Evolutionary conservation across 1,140 invertebrate genomes (phyloP), one percentile per base, ranked within the genome.

Genomic region (Hestina assimilis): DNA sequence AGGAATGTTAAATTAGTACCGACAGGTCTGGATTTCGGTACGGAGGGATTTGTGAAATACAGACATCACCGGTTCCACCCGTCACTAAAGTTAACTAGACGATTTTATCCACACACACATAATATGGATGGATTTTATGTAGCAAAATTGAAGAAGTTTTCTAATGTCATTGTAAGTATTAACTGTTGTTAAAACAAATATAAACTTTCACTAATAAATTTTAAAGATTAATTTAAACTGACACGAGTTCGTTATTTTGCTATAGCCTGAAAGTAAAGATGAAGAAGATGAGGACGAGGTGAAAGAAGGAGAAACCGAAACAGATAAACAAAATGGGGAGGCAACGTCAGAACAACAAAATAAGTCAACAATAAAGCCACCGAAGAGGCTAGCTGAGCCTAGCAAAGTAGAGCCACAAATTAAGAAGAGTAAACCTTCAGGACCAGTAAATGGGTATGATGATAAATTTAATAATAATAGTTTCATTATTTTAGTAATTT

Each of bases 51-150:
- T 79, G 93, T 93, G 0, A 97, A 94, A 89, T 99, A 94, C 74
- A 92, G 94, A 57, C 93, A 96, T 66, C 89, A 93, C 74, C 95
- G 98, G 65, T 99, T 98, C 90, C 96, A 99, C 90, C 96, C 96
- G 1, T 95, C 95, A 3, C 81, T 99, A 79, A 97, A 97, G 80
- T 84, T 97, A 14, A 95, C 96, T 0, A 93, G 93, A 87, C 90
- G 98, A 57, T 99, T 97, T 89, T 99, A 99, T 89, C 98, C 98
- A 2, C 98, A 99, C 83, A 94, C 95, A 9, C 97, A 99, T 79
- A 99, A 99, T 84, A 97, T 99, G 94, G 98, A 99, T 90, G 99
- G 99, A 21, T 99, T 99, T 83, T 99, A 97, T 91, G 97, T 99
- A 8, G 97, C 97, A 3, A 99, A 99, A 90, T 83, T 99, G 0